Base-by-base conservation (phyloP, 2,113 vertebrate species). In the Hemiscyllium ocellatum region DNA sequence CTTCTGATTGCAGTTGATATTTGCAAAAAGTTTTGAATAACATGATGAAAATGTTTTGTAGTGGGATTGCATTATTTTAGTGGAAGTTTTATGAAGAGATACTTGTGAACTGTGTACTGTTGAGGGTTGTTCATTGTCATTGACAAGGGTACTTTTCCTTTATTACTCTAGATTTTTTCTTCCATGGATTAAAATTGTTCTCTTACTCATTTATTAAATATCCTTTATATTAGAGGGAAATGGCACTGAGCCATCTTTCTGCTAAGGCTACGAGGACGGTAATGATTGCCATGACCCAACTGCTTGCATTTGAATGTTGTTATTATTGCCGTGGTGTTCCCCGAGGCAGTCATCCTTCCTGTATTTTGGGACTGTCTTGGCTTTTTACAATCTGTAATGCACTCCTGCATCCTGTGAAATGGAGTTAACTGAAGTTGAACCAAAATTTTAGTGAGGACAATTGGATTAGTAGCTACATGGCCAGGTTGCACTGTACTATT, bases 291-390 rank as follows among this genome's bases (percentile, higher is more conserved):
- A 96, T 98, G 98, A 99, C 98, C 98, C 96, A 97, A 97, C 97
- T 96, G 97, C 93, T 96, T 97, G 98, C 52, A 96, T 97, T 98
- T 98, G 98, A 98, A 98, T 98, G 98, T 98, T 98, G 98, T 99
- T 98, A 98, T 98, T 98, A 98, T 98, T 98, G 98, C 98, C 96
- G 97, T 97, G 97, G 96, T 96, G 96, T 97, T 97, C 98, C 98
- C 98, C 97, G 96, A 97, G 98, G 98, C 98, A 61, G 96, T 96
- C 96, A 97, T 97, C 97, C 96, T 97, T 98, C 98, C 98, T 97
- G 96, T 97, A 97, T 96, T 97, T 97, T 97, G 96, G 96, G 96
- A 94, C 96, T 94, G 61, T 96, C 96, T 96, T 97, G 95, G 96
- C 96, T 96, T 56, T 96, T 96, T 96, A 96, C 96, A 96, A 85